phyloP scores from a whole-genome alignment of 2,113 vertebrate species.

The Argyrosomus japonicus region DNA sequence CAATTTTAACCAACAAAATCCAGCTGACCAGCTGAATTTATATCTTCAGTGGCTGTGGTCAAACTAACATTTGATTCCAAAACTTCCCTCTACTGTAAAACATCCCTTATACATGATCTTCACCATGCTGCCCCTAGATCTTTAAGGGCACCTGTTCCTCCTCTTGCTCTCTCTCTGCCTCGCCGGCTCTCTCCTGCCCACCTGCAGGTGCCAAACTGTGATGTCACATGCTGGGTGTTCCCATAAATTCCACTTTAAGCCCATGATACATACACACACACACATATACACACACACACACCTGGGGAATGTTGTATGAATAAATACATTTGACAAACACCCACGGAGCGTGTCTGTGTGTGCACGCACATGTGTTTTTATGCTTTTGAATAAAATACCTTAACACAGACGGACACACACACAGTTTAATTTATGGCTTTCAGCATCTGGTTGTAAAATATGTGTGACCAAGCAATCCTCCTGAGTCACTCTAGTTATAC shows the following conservation, averaged over 20 bases:
- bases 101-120: slow-evolving; percentile 20
- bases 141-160: slow-evolving; percentile 75
- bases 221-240: slow-evolving; percentile 82
- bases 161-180: slow-evolving; percentile 6
- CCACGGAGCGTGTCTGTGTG: slow-evolving; percentile 49
- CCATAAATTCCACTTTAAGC: slow-evolving; percentile 84
- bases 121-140: slow-evolving; percentile 30
- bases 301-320: slow-evolving; percentile 56
- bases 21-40: background rate
- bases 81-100: background rate
- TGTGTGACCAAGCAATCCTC: slow-evolving; percentile 67
- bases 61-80: background rate
- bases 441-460: slow-evolving; percentile 78
- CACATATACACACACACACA: slow-evolving; percentile 35
- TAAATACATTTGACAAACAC: slow-evolving; percentile 68
- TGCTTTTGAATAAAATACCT: slow-evolving; percentile 72
- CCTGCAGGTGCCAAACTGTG: slow-evolving; percentile 83
- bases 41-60: background rate
- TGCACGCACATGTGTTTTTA: slow-evolving; percentile 63
- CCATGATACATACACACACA: slow-evolving; percentile 28
- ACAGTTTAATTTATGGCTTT: slow-evolving; percentile 72
- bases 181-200: slow-evolving; percentile 64
- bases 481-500: slow-evolving; percentile 55
- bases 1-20: too few relatives aligned
- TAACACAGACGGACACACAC: slow-evolving; percentile 45